Evolutionary conservation across 2,888 invertebrate species (phyloP).

Genomic region (Alloscopus bannaensis): DNA sequence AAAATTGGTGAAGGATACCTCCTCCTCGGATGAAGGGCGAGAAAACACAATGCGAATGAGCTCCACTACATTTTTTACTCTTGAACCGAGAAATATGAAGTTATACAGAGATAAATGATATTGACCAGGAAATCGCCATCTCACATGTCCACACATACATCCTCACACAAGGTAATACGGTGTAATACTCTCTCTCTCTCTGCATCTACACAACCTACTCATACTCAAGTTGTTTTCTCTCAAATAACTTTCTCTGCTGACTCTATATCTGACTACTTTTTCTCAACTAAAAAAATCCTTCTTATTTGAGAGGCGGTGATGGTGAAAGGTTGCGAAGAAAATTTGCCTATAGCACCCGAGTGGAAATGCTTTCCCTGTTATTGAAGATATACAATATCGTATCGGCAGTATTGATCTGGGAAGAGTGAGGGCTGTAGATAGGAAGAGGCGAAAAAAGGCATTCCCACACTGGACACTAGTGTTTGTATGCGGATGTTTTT

Average conservation of each 20-base stretch:
- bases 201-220: background rate
- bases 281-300: background rate
- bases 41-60: slow-evolving; percentile 46
- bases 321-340: background rate
- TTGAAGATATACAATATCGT: slow-evolving; percentile 34
- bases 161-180: background rate
- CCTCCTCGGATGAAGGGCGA: slow-evolving; percentile 31
- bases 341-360: background rate
- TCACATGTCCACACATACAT: slow-evolving; percentile 37
- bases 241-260: slow-evolving; percentile 30
- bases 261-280: slow-evolving; percentile 10
- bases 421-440: too few relatives aligned
- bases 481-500: slow-evolving; percentile 61
- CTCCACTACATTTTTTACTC: too few relatives aligned
- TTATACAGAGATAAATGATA: slow-evolving; percentile 58
- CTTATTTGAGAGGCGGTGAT: background rate
- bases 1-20: slow-evolving; percentile 1
- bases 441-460: slow-evolving; percentile 26
- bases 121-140: slow-evolving; percentile 58
- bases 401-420: slow-evolving; percentile 54
- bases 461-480: slow-evolving; percentile 48
- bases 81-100: slow-evolving; percentile 30
- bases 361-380: background rate
- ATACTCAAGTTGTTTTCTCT: slow-evolving; percentile 11
- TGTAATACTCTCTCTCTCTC: background rate